These are phyloP conservation scores for Anser cygnoides DNA, from an alignment of 2,113 vertebrate species.

Conservation along the genomic window DNA sequence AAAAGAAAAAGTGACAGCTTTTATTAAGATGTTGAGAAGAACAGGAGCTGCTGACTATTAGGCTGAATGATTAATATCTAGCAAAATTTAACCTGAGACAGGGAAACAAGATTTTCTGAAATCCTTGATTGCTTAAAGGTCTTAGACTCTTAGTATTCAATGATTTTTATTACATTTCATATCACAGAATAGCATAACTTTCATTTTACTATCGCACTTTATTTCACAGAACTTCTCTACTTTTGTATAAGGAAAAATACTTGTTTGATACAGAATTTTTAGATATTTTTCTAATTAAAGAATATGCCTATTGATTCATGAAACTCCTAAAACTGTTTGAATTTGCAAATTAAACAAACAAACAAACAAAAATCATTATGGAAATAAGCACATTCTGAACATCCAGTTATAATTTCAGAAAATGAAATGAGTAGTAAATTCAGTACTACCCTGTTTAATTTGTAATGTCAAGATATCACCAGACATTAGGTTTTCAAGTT, in stretches of 20 bases:
- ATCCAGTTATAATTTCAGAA: not conserved
- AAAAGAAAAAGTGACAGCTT: not conserved
- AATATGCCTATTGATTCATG: not conserved
- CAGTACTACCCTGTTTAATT: not conserved
- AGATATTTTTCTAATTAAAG: not conserved
- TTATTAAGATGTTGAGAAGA: not conserved
- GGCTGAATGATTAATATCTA: not conserved
- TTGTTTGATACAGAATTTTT: not conserved
- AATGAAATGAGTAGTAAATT: not conserved
- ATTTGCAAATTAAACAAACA: not conserved
- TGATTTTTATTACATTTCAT: not conserved
- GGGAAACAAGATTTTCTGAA: not conserved
- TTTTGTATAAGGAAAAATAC: not conserved
- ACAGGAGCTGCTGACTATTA: not conserved
- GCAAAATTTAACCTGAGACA: not conserved
- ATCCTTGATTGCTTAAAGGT: not conserved
- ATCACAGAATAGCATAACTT: not conserved
- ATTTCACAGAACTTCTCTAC: not conserved
- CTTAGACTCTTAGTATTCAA: not conserved
- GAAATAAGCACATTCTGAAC: slow-evolving; percentile 20
- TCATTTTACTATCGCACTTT: not conserved
- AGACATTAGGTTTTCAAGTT: not conserved
- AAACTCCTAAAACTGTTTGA: not conserved
- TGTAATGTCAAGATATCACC: not conserved
- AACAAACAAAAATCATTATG: not conserved